A percentile compares a stretch with the other conserved stretches of the same genome.
Conservation (phyloP, 2,797 vertebrate genomes). For the Euphonia xanthogaster region DNA sequence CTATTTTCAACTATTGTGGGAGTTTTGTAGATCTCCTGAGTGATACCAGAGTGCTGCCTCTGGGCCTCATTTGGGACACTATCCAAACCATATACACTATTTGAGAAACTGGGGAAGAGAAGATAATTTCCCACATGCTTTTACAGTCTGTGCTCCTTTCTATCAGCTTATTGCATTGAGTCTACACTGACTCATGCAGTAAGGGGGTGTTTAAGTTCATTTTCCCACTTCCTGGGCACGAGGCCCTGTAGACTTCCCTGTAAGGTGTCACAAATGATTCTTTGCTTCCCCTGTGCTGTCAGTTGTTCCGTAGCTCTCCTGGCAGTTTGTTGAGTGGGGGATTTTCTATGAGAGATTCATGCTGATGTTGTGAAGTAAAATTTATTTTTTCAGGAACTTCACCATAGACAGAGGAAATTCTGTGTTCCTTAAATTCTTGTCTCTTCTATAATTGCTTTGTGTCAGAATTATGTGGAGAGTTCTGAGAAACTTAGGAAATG, state of each 20-base stretch:
- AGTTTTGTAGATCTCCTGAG: background rate
- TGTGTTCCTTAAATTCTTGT: background rate
- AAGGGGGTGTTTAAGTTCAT: background rate
- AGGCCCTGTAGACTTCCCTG: background rate
- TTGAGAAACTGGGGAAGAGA: background rate
- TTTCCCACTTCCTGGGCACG: background rate
- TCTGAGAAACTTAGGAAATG: background rate
- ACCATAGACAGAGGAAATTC: background rate
- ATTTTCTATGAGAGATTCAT: background rate
- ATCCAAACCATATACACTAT: background rate
- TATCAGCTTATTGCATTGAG: background rate
- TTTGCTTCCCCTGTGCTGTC: background rate
- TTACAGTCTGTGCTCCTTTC: background rate
- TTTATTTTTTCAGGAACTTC: conserved; percentile 8
- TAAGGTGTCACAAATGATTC: background rate
- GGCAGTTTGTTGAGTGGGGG: background rate
- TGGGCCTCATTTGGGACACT: background rate
- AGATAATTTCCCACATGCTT: background rate
- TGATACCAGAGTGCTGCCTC: background rate
- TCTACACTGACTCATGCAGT: background rate
- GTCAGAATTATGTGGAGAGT: background rate
- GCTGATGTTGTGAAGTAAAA: background rate
- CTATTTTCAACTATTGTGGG: background rate
- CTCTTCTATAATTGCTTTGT: background rate
- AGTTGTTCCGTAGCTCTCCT: background rate